A percentile compares a stretch with the other conserved stretches of the same genome.
Conservation (phyloP, 2,113 vertebrate genomes). For the Heloderma charlesbogerti region DNA sequence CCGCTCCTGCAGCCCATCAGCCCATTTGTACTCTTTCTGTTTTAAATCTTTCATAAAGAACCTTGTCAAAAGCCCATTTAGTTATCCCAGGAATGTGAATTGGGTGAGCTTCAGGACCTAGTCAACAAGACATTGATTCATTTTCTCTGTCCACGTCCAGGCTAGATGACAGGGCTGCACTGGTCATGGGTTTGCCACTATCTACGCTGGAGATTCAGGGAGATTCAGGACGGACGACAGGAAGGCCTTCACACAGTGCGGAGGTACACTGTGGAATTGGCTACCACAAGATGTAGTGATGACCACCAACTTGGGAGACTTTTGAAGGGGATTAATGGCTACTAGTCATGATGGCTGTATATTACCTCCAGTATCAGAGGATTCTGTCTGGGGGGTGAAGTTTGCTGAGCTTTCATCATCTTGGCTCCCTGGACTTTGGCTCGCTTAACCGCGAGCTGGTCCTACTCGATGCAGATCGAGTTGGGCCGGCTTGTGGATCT, state of each 20-base stretch:
- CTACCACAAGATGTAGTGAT: too few species aligned
- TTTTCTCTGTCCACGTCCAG: constrained; percentile 47
- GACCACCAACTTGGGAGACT: too few species aligned
- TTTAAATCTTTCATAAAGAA: constrained; percentile 70
- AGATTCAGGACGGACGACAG: background rate
- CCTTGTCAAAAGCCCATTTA: constrained; percentile 60
- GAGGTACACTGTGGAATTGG: background rate
- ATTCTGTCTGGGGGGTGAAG: too few species aligned
- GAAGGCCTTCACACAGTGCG: background rate
- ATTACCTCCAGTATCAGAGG: too few species aligned
- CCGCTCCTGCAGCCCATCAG: constrained; percentile 26
- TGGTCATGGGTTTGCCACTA: constrained; percentile 11
- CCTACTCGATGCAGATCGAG: too few species aligned
- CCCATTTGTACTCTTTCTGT: constrained; percentile 37
- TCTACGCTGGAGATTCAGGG: too few species aligned
- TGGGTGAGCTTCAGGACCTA: constrained; percentile 67
- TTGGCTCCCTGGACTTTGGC: too few species aligned
- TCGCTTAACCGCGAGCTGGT: too few species aligned
- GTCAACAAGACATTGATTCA: constrained; percentile 72
- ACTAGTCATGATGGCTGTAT: too few species aligned
- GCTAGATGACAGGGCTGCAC: constrained; percentile 55
- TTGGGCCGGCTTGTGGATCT: too few species aligned
- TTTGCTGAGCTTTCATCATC: too few species aligned
- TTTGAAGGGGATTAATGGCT: too few species aligned
- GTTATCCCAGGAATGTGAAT: constrained; percentile 76